Conservation (phyloP, 2,888 invertebrate species). For the Drosophila vallismaia region DNA sequence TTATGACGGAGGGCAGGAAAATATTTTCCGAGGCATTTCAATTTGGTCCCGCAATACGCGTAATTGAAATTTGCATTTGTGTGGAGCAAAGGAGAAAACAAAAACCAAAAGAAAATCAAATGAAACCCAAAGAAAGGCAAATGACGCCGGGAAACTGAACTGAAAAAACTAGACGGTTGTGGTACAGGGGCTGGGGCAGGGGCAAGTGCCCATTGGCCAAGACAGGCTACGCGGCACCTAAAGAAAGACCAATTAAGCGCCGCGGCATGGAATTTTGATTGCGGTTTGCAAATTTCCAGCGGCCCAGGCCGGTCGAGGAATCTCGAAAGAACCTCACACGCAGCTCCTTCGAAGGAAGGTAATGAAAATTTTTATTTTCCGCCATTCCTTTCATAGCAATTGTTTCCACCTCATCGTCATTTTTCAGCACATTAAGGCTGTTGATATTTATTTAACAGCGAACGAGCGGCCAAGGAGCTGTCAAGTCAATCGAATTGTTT, state of each 20-base stretch:
- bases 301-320: conserved; percentile 27
- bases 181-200: neutral
- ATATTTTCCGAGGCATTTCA: conserved; percentile 74
- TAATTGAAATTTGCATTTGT: conserved; percentile 79
- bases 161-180: conserved; percentile 10
- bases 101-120: conserved; percentile 24
- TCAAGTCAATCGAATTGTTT: conserved; percentile 51
- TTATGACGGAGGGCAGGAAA: conserved; percentile 65
- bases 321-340: conserved; percentile 13
- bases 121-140: conserved; percentile 26
- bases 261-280: conserved; percentile 73
- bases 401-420: conserved; percentile 17
- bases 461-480: conserved; percentile 32
- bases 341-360: conserved; percentile 16
- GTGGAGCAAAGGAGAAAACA: conserved; percentile 51
- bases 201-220: conserved; percentile 16
- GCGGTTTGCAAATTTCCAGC: conserved; percentile 60
- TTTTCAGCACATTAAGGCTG: conserved; percentile 41
- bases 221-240: conserved; percentile 26
- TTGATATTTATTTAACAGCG: conserved; percentile 22
- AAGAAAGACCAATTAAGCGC: conserved; percentile 72
- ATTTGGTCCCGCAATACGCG: conserved; percentile 72
- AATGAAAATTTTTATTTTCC: conserved; percentile 14
- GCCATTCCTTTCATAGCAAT: neutral
- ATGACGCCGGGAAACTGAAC: conserved; percentile 7